These are phyloP conservation scores for Archips crataeganus DNA, from an alignment of 2,888 invertebrate species.

Conservation along the genomic window DNA sequence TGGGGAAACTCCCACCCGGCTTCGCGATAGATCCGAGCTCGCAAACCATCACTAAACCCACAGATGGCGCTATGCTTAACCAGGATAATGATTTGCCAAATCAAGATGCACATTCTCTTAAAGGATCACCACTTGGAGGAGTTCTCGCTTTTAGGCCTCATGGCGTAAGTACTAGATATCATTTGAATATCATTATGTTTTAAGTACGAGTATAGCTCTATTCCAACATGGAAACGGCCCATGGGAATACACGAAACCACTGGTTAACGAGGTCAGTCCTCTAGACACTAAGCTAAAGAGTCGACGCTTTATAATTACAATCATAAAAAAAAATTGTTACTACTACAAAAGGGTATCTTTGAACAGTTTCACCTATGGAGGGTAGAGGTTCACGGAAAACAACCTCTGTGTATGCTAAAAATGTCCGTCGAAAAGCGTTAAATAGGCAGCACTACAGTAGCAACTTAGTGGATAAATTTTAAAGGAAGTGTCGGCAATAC, in stretches of 20 bases:
- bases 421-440: too few species aligned
- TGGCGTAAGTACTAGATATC: constrained; percentile 65
- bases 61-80: constrained; percentile 73
- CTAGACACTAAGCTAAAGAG: too few species aligned
- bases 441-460: too few species aligned
- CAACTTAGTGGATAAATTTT: too few species aligned
- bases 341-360: too few species aligned
- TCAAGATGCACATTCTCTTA: constrained; percentile 69
- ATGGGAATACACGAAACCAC: neutral
- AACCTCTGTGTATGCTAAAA: too few species aligned
- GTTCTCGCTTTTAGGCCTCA: constrained; percentile 85
- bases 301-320: too few species aligned
- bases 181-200: neutral
- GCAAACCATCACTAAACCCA: constrained; percentile 76
- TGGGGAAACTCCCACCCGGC: constrained; percentile 76
- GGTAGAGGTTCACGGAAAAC: too few species aligned
- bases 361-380: too few species aligned
- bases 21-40: constrained; percentile 77
- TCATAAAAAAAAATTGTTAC: too few species aligned
- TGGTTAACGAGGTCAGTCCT: too few species aligned
- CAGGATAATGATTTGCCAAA: constrained; percentile 66
- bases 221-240: neutral
- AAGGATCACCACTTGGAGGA: constrained; percentile 78
- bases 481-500: too few species aligned
- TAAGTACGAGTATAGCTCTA: neutral